A percentile compares a stretch with the other conserved stretches of the same genome.
Evolutionary conservation across 64 coral and sea anemone genomes (phyloP).

Genomic region (Porites australiensis): DNA sequence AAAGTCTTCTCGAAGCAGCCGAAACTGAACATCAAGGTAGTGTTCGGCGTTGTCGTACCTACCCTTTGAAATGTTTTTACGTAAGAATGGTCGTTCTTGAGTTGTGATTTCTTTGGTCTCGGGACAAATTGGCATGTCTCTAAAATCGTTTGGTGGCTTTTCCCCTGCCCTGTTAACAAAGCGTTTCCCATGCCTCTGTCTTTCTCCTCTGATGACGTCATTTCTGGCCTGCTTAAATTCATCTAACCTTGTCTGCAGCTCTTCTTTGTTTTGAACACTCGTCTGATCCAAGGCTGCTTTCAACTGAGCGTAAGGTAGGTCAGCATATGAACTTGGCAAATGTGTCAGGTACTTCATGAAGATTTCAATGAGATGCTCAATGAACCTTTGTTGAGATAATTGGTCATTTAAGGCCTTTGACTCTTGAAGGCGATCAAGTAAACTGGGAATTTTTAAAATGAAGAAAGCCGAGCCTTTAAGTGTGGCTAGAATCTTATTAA

Average conservation of each 20-base stretch:
- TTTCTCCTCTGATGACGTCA: conserved; percentile 63
- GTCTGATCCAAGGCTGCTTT: conserved; percentile 22
- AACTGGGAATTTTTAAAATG: neutral
- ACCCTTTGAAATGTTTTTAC: conserved; percentile 70
- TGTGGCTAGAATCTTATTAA: conserved; percentile 9
- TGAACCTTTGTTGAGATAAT: neutral
- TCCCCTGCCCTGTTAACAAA: neutral
- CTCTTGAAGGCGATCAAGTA: conserved; percentile 19
- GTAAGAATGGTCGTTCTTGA: conserved; percentile 58
- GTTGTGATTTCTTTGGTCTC: conserved; percentile 57
- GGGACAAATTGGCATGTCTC: conserved; percentile 77
- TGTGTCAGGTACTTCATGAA: conserved; percentile 51
- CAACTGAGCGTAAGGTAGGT: conserved; percentile 65
- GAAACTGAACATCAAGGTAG: conserved; percentile 84
- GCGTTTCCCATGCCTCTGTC: conserved; percentile 36
- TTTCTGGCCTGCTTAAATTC: conserved; percentile 51
- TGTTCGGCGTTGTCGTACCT: conserved; percentile 52
- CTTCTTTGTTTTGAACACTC: conserved; percentile 24
- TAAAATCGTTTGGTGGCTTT: conserved; percentile 73
- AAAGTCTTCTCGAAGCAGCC: conserved; percentile 76
- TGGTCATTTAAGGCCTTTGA: neutral
- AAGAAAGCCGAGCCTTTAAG: conserved; percentile 22
- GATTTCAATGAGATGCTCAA: conserved; percentile 33
- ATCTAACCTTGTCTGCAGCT: conserved; percentile 20
- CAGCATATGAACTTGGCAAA: conserved; percentile 72